A percentile compares a stretch with the other conserved stretches of the same genome.
These are phyloP conservation scores for Sitta carolinensis DNA, from an alignment of 2,797 vertebrate genomes.

Conservation along the genomic window DNA sequence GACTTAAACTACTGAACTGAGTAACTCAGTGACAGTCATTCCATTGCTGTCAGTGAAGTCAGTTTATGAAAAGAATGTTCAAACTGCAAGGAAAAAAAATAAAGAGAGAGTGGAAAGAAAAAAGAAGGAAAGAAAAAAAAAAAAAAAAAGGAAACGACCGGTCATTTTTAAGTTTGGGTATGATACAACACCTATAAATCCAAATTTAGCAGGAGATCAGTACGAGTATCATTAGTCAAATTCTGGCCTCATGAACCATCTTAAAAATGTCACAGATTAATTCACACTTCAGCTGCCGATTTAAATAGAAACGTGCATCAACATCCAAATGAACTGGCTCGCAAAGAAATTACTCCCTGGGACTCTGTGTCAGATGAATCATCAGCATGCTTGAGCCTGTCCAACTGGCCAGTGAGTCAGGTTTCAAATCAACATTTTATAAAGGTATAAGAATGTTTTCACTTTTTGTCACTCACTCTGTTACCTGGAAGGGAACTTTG, in stretches of 20 bases:
- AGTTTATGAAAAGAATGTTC: not conserved
- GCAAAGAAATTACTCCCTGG: constrained; percentile 25
- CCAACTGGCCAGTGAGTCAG: constrained; percentile 16
- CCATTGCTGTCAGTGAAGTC: not conserved
- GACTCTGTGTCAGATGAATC: constrained; percentile 53
- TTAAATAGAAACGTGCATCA: constrained; percentile 69
- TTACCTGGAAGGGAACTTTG: not conserved
- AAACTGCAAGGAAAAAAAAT: not conserved
- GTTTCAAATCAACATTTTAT: constrained; percentile 5
- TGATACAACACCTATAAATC: constrained; percentile 41
- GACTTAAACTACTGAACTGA: not conserved
- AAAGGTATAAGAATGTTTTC: not conserved
- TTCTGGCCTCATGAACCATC: constrained; percentile 50
- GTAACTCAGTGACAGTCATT: not conserved
- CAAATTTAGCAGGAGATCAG: constrained; percentile 61
- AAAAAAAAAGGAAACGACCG: not conserved
- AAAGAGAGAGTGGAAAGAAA: not conserved
- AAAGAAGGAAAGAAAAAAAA: not conserved
- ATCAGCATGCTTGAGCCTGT: not conserved
- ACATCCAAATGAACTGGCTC: constrained; percentile 52
- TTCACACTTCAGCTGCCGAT: constrained; percentile 67
- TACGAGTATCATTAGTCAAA: constrained; percentile 57
- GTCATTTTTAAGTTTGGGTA: constrained; percentile 12
- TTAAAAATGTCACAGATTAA: constrained; percentile 72
- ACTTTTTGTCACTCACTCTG: not conserved